Conservation (phyloP, 2,797 vertebrate genomes). For the Sebastes iracundus region DNA sequence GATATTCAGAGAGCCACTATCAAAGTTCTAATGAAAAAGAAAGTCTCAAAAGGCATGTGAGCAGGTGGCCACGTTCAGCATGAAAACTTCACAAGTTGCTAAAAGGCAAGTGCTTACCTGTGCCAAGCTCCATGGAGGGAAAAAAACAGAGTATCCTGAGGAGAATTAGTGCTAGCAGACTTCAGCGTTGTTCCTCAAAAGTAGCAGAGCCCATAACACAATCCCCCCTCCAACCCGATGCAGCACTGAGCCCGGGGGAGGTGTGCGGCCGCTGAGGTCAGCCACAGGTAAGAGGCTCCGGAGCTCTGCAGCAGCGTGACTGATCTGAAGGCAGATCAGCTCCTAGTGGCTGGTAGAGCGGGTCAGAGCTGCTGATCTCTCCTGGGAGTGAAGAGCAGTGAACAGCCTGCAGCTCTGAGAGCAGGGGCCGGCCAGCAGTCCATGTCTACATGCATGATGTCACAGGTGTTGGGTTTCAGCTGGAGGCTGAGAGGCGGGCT, state of each 20-base stretch:
- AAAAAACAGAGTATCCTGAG: slow-evolving; percentile 1
- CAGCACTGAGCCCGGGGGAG: slow-evolving; percentile 3
- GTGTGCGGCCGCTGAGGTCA: slow-evolving; percentile 17
- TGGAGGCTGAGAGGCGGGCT: slow-evolving; percentile 35
- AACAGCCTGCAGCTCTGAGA: slow-evolving; percentile 13
- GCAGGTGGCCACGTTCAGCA: slow-evolving; percentile 12
- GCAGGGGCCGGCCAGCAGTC: slow-evolving; percentile 47
- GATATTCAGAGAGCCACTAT: background rate
- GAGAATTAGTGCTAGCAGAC: background rate
- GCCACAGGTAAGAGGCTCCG: slow-evolving; percentile 31
- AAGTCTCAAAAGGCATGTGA: background rate
- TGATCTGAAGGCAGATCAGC: slow-evolving; percentile 20
- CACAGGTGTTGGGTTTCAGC: slow-evolving; percentile 80
- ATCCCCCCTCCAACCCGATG: background rate
- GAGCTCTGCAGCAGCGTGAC: slow-evolving; percentile 7
- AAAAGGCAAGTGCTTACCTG: slow-evolving; percentile 65
- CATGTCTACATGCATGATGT: slow-evolving; percentile 63
- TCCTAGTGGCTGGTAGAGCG: background rate
- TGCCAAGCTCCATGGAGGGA: slow-evolving; percentile 33
- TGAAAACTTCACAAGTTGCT: slow-evolving; percentile 9
- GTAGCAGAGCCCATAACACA: slow-evolving; percentile 22
- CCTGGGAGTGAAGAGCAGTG: slow-evolving; percentile 41
- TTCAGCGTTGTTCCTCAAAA: background rate
- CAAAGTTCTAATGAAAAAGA: background rate
- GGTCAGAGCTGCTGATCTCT: slow-evolving; percentile 46